These are phyloP conservation scores for Heliocidaris erythrogramma DNA, from an alignment of 35 echinoderm and acorn worm genomes.

Conservation along the genomic window DNA sequence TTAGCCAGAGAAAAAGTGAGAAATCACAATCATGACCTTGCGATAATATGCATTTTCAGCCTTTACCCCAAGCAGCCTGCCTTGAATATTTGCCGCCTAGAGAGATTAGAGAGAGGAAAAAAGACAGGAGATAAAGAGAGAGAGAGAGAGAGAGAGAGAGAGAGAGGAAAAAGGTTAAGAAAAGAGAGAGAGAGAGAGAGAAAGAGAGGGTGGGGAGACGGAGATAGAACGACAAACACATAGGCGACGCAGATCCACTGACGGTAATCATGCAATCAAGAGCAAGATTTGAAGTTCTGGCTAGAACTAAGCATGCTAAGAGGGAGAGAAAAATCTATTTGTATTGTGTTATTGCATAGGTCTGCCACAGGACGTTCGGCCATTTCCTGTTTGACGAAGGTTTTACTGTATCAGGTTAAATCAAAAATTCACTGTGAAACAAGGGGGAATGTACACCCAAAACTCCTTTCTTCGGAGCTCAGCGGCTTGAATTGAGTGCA, in stretches of 20 bases:
- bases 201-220: no score
- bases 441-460: neutral
- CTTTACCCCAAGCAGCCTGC: no score
- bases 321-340: no score
- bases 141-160: no score
- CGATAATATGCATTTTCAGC: no score
- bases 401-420: neutral
- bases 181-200: no score
- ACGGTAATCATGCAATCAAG: no score
- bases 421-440: neutral
- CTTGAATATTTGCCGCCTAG: neutral
- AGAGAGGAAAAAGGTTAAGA: no score
- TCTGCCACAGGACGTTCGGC: neutral
- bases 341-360: neutral
- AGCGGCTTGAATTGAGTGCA: neutral
- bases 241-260: neutral
- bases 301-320: no score
- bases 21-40: no score
- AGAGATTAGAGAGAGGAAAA: neutral
- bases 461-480: neutral
- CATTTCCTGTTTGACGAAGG: neutral
- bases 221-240: neutral
- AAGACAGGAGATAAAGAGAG: neutral
- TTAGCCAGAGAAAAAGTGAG: no score
- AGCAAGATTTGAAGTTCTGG: no score